These are phyloP conservation scores for Pediacus dermestoides DNA, from an alignment of 2,888 invertebrate genomes.

Conservation along the genomic window DNA sequence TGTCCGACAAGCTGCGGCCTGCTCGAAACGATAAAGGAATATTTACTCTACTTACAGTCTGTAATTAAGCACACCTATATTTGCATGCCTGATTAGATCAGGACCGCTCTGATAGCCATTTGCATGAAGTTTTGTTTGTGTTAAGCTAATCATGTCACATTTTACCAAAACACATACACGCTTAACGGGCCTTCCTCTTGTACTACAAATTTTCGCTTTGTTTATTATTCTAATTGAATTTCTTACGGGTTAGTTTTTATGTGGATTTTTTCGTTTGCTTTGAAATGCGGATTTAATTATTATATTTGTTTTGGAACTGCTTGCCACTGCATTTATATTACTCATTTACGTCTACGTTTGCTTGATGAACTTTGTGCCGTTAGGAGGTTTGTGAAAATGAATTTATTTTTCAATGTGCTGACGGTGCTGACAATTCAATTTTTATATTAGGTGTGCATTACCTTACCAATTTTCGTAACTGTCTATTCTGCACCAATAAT, in stretches of 20 bases:
- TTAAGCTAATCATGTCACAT: slow-evolving; percentile 43
- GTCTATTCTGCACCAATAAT: too few species aligned
- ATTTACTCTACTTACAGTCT: slow-evolving; percentile 50
- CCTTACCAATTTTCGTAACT: too few species aligned
- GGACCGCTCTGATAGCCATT: slow-evolving; percentile 45
- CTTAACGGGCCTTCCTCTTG: slow-evolving; percentile 5
- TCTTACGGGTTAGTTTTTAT: slow-evolving; percentile 25
- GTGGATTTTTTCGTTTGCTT: slow-evolving; percentile 7
- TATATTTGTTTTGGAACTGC: slow-evolving; percentile 33
- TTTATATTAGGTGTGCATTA: too few species aligned
- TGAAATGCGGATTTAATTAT: too few species aligned
- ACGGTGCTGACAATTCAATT: too few species aligned
- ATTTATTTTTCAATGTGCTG: too few species aligned
- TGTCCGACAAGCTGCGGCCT: slow-evolving; percentile 46
- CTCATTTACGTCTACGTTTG: slow-evolving; percentile 33
- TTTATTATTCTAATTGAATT: slow-evolving; percentile 31
- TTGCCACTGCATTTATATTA: slow-evolving; percentile 32
- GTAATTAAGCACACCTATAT: slow-evolving; percentile 51
- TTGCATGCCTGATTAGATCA: slow-evolving; percentile 50
- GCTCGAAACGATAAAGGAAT: slow-evolving; percentile 48
- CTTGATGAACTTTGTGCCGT: slow-evolving; percentile 31
- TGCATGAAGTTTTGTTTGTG: slow-evolving; percentile 48
- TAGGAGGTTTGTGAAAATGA: too few species aligned
- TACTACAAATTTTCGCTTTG: slow-evolving; percentile 20
- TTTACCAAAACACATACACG: slow-evolving; percentile 28